Evolutionary conservation across 2,888 invertebrate species (phyloP).

Genomic region (Liopterus haemorrhoidalis): DNA sequence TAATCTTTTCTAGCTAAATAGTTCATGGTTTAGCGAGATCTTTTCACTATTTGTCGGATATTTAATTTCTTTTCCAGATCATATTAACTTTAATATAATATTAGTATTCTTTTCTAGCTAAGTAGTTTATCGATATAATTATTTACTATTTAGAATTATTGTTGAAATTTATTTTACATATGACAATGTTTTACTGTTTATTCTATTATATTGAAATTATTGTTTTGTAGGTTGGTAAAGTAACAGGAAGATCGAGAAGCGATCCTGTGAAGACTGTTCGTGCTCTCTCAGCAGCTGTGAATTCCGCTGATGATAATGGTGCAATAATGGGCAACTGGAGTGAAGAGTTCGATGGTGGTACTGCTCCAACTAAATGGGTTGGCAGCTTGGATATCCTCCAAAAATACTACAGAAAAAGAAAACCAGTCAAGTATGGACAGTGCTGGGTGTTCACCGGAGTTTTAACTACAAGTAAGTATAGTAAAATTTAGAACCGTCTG

Average conservation of each 20-base stretch:
- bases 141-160: slow-evolving; percentile 1
- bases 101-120: too few relatives aligned
- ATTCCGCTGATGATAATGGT: slow-evolving; percentile 82
- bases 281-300: slow-evolving; percentile 81
- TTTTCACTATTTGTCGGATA: too few relatives aligned
- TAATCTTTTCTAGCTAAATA: too few relatives aligned
- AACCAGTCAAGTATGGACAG: slow-evolving; percentile 88
- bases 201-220: slow-evolving; percentile 26
- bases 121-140: too few relatives aligned
- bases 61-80: too few relatives aligned
- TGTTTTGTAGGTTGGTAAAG: too few relatives aligned
- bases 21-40: too few relatives aligned
- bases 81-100: too few relatives aligned
- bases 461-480: slow-evolving; percentile 65
- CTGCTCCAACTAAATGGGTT: slow-evolving; percentile 83
- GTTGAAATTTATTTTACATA: slow-evolving; percentile 5
- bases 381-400: slow-evolving; percentile 83
- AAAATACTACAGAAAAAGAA: slow-evolving; percentile 73
- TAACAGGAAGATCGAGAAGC: slow-evolving; percentile 57
- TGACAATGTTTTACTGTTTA: neutral
- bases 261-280: slow-evolving; percentile 74
- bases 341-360: slow-evolving; percentile 77
- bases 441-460: slow-evolving; percentile 95
- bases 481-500: too few relatives aligned
- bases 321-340: slow-evolving; percentile 84